phyloP scores from a whole-genome alignment of 2,888 invertebrate species.

The Synanthedon vespiformis region DNA sequence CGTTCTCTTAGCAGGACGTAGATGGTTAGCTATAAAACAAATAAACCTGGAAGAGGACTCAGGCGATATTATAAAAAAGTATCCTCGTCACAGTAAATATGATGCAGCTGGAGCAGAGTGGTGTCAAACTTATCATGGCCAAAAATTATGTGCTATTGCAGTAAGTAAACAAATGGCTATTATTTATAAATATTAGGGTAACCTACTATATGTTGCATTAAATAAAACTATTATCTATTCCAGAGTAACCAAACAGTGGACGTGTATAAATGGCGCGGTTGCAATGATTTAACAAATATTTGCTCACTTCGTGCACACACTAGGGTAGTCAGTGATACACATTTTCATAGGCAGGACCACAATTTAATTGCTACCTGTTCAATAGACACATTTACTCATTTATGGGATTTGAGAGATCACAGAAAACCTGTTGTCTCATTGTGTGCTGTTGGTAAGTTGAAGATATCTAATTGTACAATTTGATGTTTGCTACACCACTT shows the following conservation, averaged over 20 bases:
- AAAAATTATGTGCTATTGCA: constrained; percentile 88
- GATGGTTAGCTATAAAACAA: constrained; percentile 81
- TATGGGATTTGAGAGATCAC: constrained; percentile 93
- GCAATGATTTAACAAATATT: constrained; percentile 77
- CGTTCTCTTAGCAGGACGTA: constrained; percentile 85
- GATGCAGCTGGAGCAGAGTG: constrained; percentile 94
- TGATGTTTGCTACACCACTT: too few species aligned
- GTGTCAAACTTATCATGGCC: constrained; percentile 84
- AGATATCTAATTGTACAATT: not conserved
- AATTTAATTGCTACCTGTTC: constrained; percentile 83
- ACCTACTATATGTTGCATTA: not conserved
- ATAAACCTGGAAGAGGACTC: constrained; percentile 80
- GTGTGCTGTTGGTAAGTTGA: constrained; percentile 83
- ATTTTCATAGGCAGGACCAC: constrained; percentile 82
- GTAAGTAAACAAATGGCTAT: constrained; percentile 51
- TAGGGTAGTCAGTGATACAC: constrained; percentile 88
- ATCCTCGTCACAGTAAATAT: constrained; percentile 90
- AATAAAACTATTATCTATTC: constrained; percentile 6
- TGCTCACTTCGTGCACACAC: constrained; percentile 85
- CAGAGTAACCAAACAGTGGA: constrained; percentile 91
- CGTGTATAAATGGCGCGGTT: constrained; percentile 82
- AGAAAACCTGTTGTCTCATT: constrained; percentile 85
- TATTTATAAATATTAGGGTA: not conserved
- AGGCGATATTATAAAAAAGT: constrained; percentile 78
- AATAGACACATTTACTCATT: constrained; percentile 91